These are phyloP conservation scores for Pseudococcus longispinus DNA, from an alignment of 2,888 invertebrate species.

Conservation along the genomic window DNA sequence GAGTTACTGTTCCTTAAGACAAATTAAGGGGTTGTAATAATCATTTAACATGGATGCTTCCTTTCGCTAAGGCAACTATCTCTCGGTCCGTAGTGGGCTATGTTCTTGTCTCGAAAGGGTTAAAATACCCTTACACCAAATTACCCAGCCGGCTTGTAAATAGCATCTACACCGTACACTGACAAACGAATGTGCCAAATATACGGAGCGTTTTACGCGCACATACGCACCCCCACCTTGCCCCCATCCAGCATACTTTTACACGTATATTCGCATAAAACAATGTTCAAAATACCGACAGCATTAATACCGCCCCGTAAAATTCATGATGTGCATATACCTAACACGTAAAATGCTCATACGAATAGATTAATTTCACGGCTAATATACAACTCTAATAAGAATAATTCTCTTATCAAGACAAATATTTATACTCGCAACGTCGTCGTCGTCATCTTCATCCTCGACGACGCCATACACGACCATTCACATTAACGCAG, in stretches of 20 bases:
- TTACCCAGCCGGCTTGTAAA: constrained; percentile 51
- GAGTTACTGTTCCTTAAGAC: constrained; percentile 47
- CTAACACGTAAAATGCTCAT: constrained; percentile 30
- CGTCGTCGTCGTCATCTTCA: neutral
- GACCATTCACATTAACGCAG: neutral
- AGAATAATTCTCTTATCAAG: constrained; percentile 49
- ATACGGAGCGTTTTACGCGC: constrained; percentile 37
- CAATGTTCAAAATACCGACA: constrained; percentile 43
- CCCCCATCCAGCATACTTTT: neutral
- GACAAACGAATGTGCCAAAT: constrained; percentile 44
- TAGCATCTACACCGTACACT: constrained; percentile 35
- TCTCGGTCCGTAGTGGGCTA: constrained; percentile 44
- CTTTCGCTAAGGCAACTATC: constrained; percentile 53
- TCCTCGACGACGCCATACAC: neutral
- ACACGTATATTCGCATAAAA: constrained; percentile 16
- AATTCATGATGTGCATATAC: constrained; percentile 43
- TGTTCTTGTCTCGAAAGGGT: constrained; percentile 47
- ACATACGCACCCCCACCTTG: neutral
- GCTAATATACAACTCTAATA: constrained; percentile 51
- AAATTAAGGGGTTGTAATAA: constrained; percentile 53
- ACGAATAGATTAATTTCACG: constrained; percentile 53
- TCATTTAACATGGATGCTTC: constrained; percentile 53
- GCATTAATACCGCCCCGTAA: constrained; percentile 42
- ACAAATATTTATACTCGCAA: constrained; percentile 42
- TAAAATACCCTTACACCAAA: constrained; percentile 53